These are phyloP conservation scores for Buphagus erythrorhynchus DNA, from an alignment of 2,797 vertebrate species.

Conservation along the genomic window DNA sequence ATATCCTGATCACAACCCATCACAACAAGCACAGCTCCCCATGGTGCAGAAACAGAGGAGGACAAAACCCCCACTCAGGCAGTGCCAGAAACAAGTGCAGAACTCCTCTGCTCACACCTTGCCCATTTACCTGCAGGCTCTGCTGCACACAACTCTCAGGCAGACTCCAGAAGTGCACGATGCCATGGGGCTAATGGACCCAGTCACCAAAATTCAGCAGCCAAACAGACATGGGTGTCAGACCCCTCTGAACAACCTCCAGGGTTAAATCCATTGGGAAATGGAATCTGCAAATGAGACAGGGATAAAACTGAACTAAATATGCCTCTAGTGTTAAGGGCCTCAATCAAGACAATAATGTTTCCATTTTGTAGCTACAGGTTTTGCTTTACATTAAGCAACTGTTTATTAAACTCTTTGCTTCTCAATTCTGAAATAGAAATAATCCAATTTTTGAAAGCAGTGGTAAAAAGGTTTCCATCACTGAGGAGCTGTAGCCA, in stretches of 20 bases:
- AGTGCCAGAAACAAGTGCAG: not conserved
- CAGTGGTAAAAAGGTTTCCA: not conserved
- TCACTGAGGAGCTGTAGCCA: not conserved
- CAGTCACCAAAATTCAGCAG: slow-evolving; percentile 35
- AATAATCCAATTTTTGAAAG: not conserved
- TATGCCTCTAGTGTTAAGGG: not conserved
- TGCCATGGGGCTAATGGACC: not conserved
- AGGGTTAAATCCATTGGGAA: slow-evolving; percentile 16
- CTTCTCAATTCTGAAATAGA: not conserved
- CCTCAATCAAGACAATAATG: slow-evolving; percentile 6
- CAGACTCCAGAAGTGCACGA: not conserved
- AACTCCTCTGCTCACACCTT: not conserved
- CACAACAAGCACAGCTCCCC: not conserved
- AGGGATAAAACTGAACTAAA: slow-evolving; percentile 58
- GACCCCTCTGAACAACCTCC: slow-evolving; percentile 23
- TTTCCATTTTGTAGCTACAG: not conserved
- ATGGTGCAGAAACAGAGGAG: not conserved
- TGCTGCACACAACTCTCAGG: not conserved
- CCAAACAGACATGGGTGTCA: slow-evolving; percentile 60
- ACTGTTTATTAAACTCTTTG: not conserved
- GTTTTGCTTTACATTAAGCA: not conserved
- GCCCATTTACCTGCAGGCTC: not conserved
- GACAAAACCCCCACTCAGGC: not conserved
- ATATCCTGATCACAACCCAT: not conserved
- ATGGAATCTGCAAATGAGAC: slow-evolving; percentile 31